Conservation (phyloP, 2,113 vertebrate genomes). For the Percina caprodes region DNA sequence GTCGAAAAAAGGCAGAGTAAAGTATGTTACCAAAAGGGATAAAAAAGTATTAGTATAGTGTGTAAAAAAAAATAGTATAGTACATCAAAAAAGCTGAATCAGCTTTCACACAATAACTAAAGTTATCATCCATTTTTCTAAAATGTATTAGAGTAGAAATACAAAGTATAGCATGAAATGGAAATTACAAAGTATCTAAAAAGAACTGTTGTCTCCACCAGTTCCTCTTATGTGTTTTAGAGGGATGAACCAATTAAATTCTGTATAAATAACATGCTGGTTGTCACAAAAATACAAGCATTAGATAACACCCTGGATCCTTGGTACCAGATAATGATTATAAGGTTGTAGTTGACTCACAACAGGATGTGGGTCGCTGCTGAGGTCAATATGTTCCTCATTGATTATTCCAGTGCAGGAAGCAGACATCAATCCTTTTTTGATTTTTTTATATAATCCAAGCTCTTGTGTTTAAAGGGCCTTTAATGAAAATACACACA, state of each 20-base stretch:
- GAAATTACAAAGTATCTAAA: background rate
- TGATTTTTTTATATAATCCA: background rate
- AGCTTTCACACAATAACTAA: too few species aligned
- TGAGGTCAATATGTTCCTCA: constrained; percentile 35
- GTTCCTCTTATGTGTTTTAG: too few species aligned
- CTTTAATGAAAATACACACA: background rate
- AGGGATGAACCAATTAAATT: background rate
- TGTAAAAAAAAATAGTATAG: too few species aligned
- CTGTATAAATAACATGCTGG: constrained; percentile 10
- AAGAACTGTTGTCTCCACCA: too few species aligned
- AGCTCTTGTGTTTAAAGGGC: background rate
- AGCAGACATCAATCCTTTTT: constrained; percentile 16
- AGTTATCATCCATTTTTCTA: background rate
- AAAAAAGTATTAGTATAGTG: too few species aligned
- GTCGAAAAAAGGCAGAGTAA: too few species aligned
- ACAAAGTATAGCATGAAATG: background rate
- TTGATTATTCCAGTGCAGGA: constrained; percentile 41
- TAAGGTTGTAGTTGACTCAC: constrained; percentile 15
- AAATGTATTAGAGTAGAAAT: background rate
- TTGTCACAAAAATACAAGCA: background rate
- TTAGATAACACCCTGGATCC: background rate
- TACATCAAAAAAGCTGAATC: too few species aligned
- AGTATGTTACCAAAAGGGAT: too few species aligned
- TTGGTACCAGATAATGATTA: constrained; percentile 16
- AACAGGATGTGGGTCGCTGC: constrained; percentile 47